Conservation (phyloP, 2,888 invertebrate species). For the Xestia c-nigrum region DNA sequence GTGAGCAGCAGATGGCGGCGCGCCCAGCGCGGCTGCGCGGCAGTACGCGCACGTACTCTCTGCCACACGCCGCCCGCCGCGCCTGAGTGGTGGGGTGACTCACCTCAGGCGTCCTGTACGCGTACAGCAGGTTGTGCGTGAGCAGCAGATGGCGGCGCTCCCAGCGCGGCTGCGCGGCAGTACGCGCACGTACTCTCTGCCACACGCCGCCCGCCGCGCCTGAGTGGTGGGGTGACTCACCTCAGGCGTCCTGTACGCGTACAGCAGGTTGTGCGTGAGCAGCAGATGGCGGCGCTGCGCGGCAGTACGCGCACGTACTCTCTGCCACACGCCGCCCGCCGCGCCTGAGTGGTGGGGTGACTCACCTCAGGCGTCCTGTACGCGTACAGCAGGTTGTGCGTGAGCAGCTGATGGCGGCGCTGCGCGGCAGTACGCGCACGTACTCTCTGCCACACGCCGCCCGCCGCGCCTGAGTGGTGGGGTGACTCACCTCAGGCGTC, state of each 20-base stretch:
- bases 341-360: slow-evolving; percentile 29
- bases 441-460: not conserved
- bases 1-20: no score
- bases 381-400: slow-evolving; percentile 27
- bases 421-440: no score
- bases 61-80: not conserved
- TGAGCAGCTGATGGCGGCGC: slow-evolving; percentile 37
- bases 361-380: slow-evolving; percentile 12
- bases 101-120: slow-evolving; percentile 12
- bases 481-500: slow-evolving; percentile 7
- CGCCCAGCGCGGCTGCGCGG: no score
- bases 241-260: slow-evolving; percentile 71
- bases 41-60: no score
- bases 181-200: no score
- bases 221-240: slow-evolving; percentile 30
- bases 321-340: not conserved
- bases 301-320: no score
- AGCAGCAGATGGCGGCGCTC: not conserved
- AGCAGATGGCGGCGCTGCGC: slow-evolving; percentile 59
- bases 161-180: no score
- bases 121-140: slow-evolving; percentile 2
- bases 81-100: slow-evolving; percentile 2
- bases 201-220: not conserved
- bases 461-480: not conserved
- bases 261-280: slow-evolving; percentile 78